A percentile compares a stretch with the other conserved stretches of the same genome.
Conservation (phyloP, 2,113 vertebrate species). For the Crotalus viridis region DNA sequence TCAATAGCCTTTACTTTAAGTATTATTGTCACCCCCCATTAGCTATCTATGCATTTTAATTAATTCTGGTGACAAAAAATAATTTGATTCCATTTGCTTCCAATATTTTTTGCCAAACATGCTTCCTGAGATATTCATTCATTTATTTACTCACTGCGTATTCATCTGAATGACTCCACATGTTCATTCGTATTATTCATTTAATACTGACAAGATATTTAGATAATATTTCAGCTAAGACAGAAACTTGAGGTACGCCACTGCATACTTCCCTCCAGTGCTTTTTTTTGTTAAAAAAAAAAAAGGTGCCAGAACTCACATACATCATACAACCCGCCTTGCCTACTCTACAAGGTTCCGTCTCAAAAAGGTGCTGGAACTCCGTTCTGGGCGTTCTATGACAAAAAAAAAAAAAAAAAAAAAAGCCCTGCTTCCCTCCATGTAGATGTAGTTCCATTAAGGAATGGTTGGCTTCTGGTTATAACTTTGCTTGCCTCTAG, state of each 20-base stretch:
- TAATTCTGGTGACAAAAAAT: background rate
- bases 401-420: too few relatives aligned
- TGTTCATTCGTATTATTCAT: background rate
- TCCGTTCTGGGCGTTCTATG: too few relatives aligned
- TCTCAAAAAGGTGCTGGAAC: too few relatives aligned
- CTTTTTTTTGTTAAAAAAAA: too few relatives aligned
- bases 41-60: background rate
- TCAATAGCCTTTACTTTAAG: conserved; percentile 33
- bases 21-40: background rate
- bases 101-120: background rate
- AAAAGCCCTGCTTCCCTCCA: background rate
- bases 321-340: too few relatives aligned
- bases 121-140: background rate
- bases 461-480: background rate
- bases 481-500: background rate
- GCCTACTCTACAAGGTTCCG: too few relatives aligned
- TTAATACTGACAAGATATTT: background rate
- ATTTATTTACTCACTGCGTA: background rate
- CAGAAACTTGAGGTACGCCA: background rate
- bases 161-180: background rate
- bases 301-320: too few relatives aligned
- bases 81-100: background rate
- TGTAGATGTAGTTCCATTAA: background rate
- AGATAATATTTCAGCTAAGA: background rate
- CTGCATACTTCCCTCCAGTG: background rate